Evolutionary conservation across 2,797 vertebrate genomes (phyloP).

Genomic region (Oreonectes daqikongensis): DNA sequence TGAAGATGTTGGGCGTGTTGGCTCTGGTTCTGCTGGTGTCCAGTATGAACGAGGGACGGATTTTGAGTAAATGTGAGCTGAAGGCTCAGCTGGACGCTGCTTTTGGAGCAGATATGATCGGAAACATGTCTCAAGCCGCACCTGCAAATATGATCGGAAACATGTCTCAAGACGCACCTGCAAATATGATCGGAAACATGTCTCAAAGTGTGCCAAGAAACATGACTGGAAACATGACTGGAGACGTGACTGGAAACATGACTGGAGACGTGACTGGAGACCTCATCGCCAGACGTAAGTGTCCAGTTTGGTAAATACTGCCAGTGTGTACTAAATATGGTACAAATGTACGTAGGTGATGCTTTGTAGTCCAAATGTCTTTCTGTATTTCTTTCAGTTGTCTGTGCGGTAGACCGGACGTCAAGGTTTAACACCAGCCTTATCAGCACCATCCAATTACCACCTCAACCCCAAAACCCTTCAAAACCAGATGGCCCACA

Average conservation of each 20-base stretch:
- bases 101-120: not conserved
- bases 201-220: not conserved
- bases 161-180: too few relatives aligned
- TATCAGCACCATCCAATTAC: not conserved
- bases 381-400: slow-evolving; percentile 45
- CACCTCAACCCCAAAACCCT: not conserved
- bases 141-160: not conserved
- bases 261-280: not conserved
- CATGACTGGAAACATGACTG: not conserved
- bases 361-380: not conserved
- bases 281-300: slow-evolving; percentile 56
- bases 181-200: not conserved
- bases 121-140: not conserved
- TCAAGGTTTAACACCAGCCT: slow-evolving; percentile 47
- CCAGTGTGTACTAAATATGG: not conserved
- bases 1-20: slow-evolving; percentile 54
- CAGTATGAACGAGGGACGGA: slow-evolving; percentile 46
- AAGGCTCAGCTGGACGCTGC: slow-evolving; percentile 3
- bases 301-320: not conserved
- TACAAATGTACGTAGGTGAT: not conserved
- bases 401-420: slow-evolving; percentile 31
- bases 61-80: slow-evolving; percentile 60
- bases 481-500: too few relatives aligned
- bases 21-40: slow-evolving; percentile 52
- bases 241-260: not conserved